Base-by-base conservation (phyloP, 2,888 invertebrate species). In the Autographa gamma region DNA sequence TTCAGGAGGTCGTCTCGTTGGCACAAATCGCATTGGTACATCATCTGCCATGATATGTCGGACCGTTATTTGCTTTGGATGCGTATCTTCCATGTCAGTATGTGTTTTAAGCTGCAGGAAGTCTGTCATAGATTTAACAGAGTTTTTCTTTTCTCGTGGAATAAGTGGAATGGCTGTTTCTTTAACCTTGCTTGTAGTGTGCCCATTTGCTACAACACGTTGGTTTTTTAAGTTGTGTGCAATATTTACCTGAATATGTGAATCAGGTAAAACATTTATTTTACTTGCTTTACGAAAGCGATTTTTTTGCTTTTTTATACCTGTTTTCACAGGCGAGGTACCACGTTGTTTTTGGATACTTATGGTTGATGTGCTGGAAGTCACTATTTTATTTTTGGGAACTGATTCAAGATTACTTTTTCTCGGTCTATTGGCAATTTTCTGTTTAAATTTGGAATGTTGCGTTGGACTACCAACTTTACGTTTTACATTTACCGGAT, bases 371-470 rank as follows among this genome's bases (percentile, higher is more conserved):
- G 59, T 34, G 25, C n/a, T 70, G 16, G 66, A 25, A 62, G 25
- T 31, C 25, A 52, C 13, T 56, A 7, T 71, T 25, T 48, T 63
- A 25, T n/a, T 61, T 32, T 9, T 32, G 41, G 25, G 59, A 41
- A 14, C 48, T 41, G 73, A 59, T 54, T 19, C 52, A 58, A 32
- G 56, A n/a, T 43, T 25, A 13, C n/a, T 59, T 63, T 48, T 74
- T 64, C 2, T 73, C 13, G 66, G 60, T 32, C 16, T 61, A 59
- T 13, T 13, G 19, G 14, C 5, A n/a, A n/a, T 11, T 32, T 8
- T 74, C 43, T 74, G 65, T 34, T 58, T 65, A 6, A 63, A 58
- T 60, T 67, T 41, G n/a, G 48, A 56, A 34, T 18, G 41, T 19
- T 60, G 19, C 9, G 54, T 54, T 9, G 54, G 54, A 19, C n/a